Evolutionary conservation across 35 echinoderm and acorn worm genomes (phyloP).

Genomic region (Apostichopus japonicus): DNA sequence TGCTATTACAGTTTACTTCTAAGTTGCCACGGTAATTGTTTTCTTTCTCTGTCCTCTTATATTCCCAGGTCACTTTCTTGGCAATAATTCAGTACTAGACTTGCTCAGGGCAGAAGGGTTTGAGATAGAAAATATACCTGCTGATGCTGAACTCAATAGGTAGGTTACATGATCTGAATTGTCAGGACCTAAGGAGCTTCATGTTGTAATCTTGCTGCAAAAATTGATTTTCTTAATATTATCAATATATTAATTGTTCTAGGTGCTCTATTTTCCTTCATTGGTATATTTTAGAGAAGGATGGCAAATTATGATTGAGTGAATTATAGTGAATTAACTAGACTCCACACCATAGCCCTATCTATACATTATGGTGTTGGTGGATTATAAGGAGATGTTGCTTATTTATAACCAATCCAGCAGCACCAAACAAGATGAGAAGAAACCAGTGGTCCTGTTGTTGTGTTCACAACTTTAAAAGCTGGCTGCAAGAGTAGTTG

Average conservation of each 20-base stretch:
- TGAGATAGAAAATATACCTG: slow-evolving; percentile 80
- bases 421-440: neutral
- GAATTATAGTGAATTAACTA: too few relatives aligned
- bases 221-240: too few relatives aligned
- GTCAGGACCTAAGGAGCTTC: neutral
- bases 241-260: too few relatives aligned
- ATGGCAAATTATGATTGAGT: too few relatives aligned
- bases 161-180: slow-evolving; percentile 37
- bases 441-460: neutral
- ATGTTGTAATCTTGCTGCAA: too few relatives aligned
- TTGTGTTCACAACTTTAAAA: neutral
- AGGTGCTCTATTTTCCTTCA: too few relatives aligned
- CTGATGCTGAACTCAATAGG: slow-evolving; percentile 55
- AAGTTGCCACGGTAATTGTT: too few relatives aligned
- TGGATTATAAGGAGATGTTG: neutral
- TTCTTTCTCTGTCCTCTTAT: too few relatives aligned
- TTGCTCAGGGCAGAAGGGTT: slow-evolving; percentile 62
- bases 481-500: neutral
- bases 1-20: too few relatives aligned
- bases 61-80: slow-evolving; percentile 84
- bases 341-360: too few relatives aligned
- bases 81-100: slow-evolving; percentile 81
- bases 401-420: neutral
- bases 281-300: too few relatives aligned
- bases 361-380: neutral